Conservation (phyloP, 2,113 vertebrate genomes). For the Ginglymostoma cirratum region DNA sequence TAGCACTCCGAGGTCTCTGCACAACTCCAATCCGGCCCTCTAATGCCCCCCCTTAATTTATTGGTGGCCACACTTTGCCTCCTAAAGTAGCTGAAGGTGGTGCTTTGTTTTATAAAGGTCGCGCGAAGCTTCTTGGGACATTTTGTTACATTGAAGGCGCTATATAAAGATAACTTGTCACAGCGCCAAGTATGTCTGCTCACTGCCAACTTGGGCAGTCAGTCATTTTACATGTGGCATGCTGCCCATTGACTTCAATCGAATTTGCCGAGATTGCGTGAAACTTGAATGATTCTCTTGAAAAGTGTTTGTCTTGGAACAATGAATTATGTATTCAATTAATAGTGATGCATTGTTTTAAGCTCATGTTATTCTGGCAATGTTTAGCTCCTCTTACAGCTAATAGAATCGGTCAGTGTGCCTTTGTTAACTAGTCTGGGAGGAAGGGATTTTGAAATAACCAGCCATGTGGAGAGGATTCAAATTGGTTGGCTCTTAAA, state of each 20-base stretch:
- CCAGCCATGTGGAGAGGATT: too few relatives aligned
- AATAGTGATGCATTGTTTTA: neutral
- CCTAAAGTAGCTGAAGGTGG: too few relatives aligned
- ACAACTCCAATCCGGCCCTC: too few relatives aligned
- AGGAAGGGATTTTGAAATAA: too few relatives aligned
- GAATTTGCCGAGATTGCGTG: neutral
- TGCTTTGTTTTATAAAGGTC: too few relatives aligned
- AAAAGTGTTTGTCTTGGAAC: neutral
- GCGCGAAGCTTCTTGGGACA: neutral
- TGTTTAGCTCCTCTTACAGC: neutral
- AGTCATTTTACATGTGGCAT: neutral
- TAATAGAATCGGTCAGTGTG: neutral
- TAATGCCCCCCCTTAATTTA: too few relatives aligned
- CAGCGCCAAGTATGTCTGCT: neutral
- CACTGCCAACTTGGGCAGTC: neutral
- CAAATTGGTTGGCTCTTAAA: neutral
- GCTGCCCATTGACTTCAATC: neutral
- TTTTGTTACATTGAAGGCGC: neutral
- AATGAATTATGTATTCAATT: conserved; percentile 2
- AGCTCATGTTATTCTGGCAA: neutral
- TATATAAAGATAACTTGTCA: neutral
- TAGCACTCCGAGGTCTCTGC: too few relatives aligned
- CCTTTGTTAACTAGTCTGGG: neutral
- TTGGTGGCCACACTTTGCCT: too few relatives aligned
- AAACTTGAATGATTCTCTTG: neutral